These are phyloP conservation scores for Apis laboriosa DNA, from an alignment of 1,140 invertebrate species.

Conservation along the genomic window DNA sequence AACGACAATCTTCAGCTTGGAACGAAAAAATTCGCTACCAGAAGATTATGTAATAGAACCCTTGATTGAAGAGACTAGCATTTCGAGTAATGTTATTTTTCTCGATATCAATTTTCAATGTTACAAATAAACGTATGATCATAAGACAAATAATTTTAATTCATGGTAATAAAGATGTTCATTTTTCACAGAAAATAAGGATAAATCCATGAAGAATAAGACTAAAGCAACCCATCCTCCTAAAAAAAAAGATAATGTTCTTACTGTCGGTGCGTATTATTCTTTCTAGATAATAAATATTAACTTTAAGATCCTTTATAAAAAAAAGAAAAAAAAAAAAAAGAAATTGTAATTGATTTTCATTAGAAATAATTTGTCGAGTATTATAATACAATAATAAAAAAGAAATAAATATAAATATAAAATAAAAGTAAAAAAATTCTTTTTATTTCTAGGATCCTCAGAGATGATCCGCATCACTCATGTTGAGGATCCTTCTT, in stretches of 20 bases:
- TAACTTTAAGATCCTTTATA: not conserved
- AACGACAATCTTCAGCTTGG: constrained; percentile 36
- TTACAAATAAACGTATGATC: not conserved
- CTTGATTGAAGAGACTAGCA: constrained; percentile 17
- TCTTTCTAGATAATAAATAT: not conserved
- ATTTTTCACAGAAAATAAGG: not conserved
- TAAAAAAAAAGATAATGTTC: no score
- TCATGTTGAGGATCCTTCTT: constrained; percentile 84
- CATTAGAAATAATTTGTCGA: not conserved
- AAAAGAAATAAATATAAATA: no score
- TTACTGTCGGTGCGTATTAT: not conserved
- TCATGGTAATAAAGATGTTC: not conserved
- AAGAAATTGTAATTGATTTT: not conserved
- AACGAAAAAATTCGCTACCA: constrained; percentile 59
- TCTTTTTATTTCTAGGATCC: constrained; percentile 70
- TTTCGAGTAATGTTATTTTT: constrained; percentile 48
- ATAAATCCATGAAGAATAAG: not conserved
- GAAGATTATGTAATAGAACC: constrained; percentile 66
- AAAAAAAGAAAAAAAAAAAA: not conserved
- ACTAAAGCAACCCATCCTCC: rapidly evolving
- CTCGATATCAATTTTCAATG: no score
- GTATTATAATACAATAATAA: not conserved
- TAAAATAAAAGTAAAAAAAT: no score
- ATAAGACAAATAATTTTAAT: not conserved
- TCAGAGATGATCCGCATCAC: constrained; percentile 82